Conservation (phyloP, 2,888 invertebrate genomes). For the Masnerella sp. region DNA sequence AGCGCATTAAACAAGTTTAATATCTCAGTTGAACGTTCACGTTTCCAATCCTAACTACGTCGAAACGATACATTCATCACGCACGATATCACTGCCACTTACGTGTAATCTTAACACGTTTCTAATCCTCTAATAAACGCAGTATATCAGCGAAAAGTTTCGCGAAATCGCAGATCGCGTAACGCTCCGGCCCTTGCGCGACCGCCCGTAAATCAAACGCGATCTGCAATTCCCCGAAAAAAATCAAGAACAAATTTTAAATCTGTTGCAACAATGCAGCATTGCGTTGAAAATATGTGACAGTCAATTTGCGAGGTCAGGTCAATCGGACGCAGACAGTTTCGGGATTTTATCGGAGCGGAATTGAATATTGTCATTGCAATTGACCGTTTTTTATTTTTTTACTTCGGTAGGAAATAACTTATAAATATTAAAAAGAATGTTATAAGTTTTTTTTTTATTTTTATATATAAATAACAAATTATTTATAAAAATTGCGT, state of each 20-base stretch:
- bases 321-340: slow-evolving; percentile 28
- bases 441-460: too few relatives aligned
- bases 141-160: slow-evolving; percentile 3
- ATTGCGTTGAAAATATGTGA: slow-evolving; percentile 42
- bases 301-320: slow-evolving; percentile 38
- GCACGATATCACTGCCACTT: neutral
- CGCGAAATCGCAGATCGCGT: neutral
- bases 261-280: slow-evolving; percentile 33
- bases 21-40: slow-evolving; percentile 8
- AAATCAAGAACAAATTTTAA: slow-evolving; percentile 17
- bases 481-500: too few relatives aligned
- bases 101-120: slow-evolving; percentile 11
- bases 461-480: too few relatives aligned
- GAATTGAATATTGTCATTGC: slow-evolving; percentile 49
- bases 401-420: too few relatives aligned
- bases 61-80: slow-evolving; percentile 11
- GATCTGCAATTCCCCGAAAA: slow-evolving; percentile 29
- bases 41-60: slow-evolving; percentile 1
- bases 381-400: slow-evolving; percentile 36
- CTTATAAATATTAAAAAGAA: too few relatives aligned
- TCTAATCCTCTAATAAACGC: slow-evolving; percentile 18
- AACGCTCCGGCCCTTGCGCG: neutral
- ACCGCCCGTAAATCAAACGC: slow-evolving; percentile 13
- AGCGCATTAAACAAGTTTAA: slow-evolving; percentile 21
- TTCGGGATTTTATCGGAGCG: slow-evolving; percentile 21